Evolutionary conservation across 1,140 invertebrate species (phyloP).

Genomic region (Cepaea nemoralis): DNA sequence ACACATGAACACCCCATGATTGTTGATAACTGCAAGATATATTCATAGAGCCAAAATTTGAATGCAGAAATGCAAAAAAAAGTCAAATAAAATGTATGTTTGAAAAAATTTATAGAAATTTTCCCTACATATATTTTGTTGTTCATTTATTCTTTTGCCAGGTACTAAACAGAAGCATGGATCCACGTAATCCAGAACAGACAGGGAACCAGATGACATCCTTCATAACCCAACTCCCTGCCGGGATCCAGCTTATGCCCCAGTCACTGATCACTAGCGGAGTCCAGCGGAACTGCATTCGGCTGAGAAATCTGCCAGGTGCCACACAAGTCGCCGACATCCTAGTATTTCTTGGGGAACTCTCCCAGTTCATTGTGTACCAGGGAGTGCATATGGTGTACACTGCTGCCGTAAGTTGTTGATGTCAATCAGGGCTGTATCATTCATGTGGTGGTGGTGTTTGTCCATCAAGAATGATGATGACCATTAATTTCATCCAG

Average conservation of each 20-base stretch:
- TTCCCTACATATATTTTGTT: no score
- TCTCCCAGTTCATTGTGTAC: slow-evolving; percentile 96
- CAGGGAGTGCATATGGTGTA: slow-evolving; percentile 99
- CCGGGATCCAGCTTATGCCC: slow-evolving; percentile 75
- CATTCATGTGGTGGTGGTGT: no score
- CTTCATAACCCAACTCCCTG: slow-evolving; percentile 61
- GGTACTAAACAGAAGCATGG: slow-evolving; percentile 92
- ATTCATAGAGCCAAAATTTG: no score
- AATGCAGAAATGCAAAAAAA: no score
- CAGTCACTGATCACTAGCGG: slow-evolving; percentile 93
- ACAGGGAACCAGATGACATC: slow-evolving; percentile 54
- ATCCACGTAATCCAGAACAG: slow-evolving; percentile 75
- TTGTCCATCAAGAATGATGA: no score
- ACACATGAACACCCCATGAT: no score
- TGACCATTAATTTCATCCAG: no score
- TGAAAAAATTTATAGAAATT: no score
- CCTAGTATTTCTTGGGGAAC: slow-evolving; percentile 95
- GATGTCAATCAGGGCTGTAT: no score
- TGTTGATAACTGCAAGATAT: no score
- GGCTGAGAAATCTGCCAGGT: slow-evolving; percentile 93
- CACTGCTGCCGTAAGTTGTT: slow-evolving; percentile 82
- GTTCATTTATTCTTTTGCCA: slow-evolving; percentile 63
- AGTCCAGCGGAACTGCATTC: slow-evolving; percentile 89
- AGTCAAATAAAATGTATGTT: no score
- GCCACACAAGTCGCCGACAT: slow-evolving; percentile 96